Conservation (phyloP, 2,797 vertebrate genomes). For the Gymnocypris eckloni region DNA sequence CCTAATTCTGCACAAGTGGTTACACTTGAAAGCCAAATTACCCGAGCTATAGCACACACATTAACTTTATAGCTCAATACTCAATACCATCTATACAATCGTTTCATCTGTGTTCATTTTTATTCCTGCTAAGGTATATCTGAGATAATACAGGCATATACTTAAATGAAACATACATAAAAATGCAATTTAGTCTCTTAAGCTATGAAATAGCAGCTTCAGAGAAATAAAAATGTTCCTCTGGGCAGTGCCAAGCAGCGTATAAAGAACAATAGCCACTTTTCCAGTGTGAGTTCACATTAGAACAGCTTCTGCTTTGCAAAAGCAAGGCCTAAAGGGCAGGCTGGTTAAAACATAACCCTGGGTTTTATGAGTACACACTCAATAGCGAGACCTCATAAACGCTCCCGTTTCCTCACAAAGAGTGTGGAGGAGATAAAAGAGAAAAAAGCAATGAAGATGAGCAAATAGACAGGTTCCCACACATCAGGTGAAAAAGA, state of each 20-base stretch:
- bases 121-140: conserved; percentile 10
- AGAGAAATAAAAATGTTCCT: conserved; percentile 6
- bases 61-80: conserved; percentile 1
- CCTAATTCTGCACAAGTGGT: not conserved
- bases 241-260: not conserved
- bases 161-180: not conserved
- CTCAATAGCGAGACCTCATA: conserved; percentile 42
- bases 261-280: conserved; percentile 29
- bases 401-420: conserved; percentile 24
- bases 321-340: conserved; percentile 38
- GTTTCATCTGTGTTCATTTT: not conserved
- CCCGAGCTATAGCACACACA: not conserved
- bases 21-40: not conserved
- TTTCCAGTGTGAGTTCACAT: conserved; percentile 6
- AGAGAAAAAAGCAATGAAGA: conserved; percentile 34
- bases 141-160: not conserved
- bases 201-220: not conserved
- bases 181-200: conserved; percentile 15
- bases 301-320: conserved; percentile 30
- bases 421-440: conserved; percentile 25
- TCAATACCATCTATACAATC: not conserved
- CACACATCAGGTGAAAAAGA: conserved; percentile 21
- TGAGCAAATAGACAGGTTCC: conserved; percentile 21
- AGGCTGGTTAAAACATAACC: conserved; percentile 24
- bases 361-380: conserved; percentile 31